These are phyloP conservation scores for Cancer borealis DNA, from an alignment of 2,888 invertebrate genomes.

Conservation along the genomic window DNA sequence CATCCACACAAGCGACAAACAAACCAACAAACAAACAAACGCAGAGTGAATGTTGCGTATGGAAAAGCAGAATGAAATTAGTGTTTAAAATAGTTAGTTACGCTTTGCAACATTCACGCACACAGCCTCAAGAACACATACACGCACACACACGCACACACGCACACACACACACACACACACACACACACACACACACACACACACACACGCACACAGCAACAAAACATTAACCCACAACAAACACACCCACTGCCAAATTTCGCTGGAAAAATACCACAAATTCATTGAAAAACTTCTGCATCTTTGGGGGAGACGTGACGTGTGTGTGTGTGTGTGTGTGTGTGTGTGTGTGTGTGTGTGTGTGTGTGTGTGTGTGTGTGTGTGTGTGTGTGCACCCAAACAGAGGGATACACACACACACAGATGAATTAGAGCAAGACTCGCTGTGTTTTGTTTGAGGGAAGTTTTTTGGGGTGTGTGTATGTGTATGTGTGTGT, in stretches of 20 bases:
- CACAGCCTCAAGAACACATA: neutral
- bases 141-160: neutral
- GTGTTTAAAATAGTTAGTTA: neutral
- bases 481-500: neutral
- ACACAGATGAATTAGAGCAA: neutral
- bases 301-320: neutral
- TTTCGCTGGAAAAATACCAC: neutral
- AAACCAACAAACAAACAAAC: neutral
- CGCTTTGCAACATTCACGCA: neutral
- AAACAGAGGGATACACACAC: neutral
- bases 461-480: neutral
- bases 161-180: conserved; percentile 4
- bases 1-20: neutral
- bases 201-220: neutral
- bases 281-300: neutral
- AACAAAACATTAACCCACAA: neutral
- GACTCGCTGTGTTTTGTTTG: too few relatives aligned
- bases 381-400: neutral
- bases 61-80: neutral
- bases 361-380: conserved; percentile 36
- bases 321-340: conserved; percentile 36
- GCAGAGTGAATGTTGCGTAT: neutral
- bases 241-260: neutral
- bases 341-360: conserved; percentile 44
- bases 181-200: conserved; percentile 18